Evolutionary conservation across 1,140 invertebrate genomes (phyloP).

Genomic region (Drosophila trapezifrons): DNA sequence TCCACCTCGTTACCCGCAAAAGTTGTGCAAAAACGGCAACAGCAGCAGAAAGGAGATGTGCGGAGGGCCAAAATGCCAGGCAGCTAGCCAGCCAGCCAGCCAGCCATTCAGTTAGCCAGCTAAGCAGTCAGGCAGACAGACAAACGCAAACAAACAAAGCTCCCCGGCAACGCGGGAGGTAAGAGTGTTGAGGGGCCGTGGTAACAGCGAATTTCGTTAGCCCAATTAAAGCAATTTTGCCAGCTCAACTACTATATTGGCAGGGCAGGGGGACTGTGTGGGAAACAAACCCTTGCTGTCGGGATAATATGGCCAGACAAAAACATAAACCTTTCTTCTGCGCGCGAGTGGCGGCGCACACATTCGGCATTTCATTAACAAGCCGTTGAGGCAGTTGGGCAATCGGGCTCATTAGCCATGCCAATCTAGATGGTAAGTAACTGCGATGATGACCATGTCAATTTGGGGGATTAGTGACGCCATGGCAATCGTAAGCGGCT

Average conservation of each 20-base stretch:
- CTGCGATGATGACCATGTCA: constrained; percentile 63
- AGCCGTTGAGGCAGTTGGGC: constrained; percentile 43
- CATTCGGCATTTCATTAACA: constrained; percentile 67
- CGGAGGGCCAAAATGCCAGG: constrained; percentile 19
- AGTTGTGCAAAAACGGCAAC: constrained; percentile 35
- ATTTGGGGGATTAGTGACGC: constrained; percentile 70
- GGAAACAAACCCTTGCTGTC: not conserved
- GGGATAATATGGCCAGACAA: constrained; percentile 24
- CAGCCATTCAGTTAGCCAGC: constrained; percentile 26
- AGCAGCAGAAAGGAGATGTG: constrained; percentile 30
- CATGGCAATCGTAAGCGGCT: constrained; percentile 74
- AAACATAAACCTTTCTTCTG: constrained; percentile 51
- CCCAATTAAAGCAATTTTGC: constrained; percentile 78
- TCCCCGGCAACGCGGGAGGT: constrained; percentile 45
- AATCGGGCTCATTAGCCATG: constrained; percentile 68
- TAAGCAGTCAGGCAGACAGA: constrained; percentile 64
- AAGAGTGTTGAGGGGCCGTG: constrained; percentile 31
- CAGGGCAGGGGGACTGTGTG: not conserved
- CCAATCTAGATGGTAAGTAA: constrained; percentile 62
- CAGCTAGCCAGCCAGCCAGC: constrained; percentile 12
- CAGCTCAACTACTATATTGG: constrained; percentile 54
- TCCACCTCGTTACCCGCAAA: constrained; percentile 13
- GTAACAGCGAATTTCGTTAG: constrained; percentile 61
- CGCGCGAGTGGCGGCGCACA: constrained; percentile 2
- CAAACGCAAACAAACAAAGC: constrained; percentile 73